Conservation (phyloP, 2,113 vertebrate species). For the Periophthalmus modestus region DNA sequence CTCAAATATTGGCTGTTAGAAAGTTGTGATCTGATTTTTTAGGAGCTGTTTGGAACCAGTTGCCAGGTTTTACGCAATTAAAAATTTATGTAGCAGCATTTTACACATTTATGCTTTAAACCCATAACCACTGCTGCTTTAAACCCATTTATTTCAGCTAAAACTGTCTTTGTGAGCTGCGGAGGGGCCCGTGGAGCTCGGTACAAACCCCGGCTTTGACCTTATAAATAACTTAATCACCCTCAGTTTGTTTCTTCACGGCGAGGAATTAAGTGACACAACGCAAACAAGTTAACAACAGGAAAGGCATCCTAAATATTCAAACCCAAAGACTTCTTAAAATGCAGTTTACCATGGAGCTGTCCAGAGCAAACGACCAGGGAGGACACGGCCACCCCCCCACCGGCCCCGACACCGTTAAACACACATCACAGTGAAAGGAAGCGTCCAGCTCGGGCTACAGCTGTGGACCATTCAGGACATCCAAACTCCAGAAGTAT, state of each 20-base stretch:
- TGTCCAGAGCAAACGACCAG: conserved; percentile 63
- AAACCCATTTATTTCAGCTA: conserved; percentile 34
- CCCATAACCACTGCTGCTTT: conserved; percentile 30
- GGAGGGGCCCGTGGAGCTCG: conserved; percentile 48
- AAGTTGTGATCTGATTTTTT: too few species aligned
- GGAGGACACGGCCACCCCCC: conserved; percentile 62
- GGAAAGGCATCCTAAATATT: conserved; percentile 75
- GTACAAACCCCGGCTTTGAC: conserved; percentile 62
- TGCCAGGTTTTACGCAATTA: too few species aligned
- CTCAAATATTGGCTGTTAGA: too few species aligned
- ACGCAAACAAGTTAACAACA: conserved; percentile 72
- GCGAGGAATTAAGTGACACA: conserved; percentile 65
- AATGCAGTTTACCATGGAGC: conserved; percentile 73
- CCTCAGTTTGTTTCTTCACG: conserved; percentile 63
- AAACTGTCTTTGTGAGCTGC: conserved; percentile 56
- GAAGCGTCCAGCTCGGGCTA: conserved; percentile 53
- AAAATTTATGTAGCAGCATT: too few species aligned
- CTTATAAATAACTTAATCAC: conserved; percentile 72
- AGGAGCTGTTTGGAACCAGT: too few species aligned
- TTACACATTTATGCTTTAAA: too few species aligned
- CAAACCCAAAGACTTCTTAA: conserved; percentile 63
- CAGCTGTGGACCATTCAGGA: conserved; percentile 64
- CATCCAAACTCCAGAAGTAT: neutral
- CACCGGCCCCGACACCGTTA: conserved; percentile 11
- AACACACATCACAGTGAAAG: conserved; percentile 35